Percentiles rank a stretch among this genome's conserved stretches.
Conservation (phyloP, 2,888 invertebrate genomes). For the Achlya flavicornis region DNA sequence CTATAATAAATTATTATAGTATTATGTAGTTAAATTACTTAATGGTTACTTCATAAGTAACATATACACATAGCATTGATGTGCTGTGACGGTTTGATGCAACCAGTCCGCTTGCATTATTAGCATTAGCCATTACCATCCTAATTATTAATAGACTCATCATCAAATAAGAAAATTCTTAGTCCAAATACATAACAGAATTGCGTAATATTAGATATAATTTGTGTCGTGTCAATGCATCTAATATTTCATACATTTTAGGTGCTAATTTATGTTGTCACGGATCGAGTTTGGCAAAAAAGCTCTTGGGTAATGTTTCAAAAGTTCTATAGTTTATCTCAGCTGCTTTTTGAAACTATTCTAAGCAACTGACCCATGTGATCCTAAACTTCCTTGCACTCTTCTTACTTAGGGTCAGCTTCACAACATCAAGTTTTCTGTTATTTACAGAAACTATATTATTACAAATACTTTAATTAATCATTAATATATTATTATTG, state of each 20-base stretch:
- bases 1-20: background rate
- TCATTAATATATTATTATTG: no score
- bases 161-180: background rate
- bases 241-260: slow-evolving; percentile 3
- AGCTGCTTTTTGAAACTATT: no score
- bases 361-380: no score
- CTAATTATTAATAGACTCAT: background rate
- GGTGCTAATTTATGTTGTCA: slow-evolving; percentile 1
- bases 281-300: background rate
- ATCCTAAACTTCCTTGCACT: no score
- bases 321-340: no score
- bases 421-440: no score
- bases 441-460: no score
- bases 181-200: background rate
- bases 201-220: background rate
- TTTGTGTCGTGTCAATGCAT: background rate
- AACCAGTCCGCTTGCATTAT: background rate
- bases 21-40: background rate
- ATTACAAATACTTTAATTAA: no score
- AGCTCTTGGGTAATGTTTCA: background rate
- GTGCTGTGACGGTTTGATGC: background rate
- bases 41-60: background rate
- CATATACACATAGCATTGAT: background rate
- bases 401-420: no score
- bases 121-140: background rate